Evolutionary conservation across 2,797 vertebrate genomes (phyloP), one percentile per base, ranked within the genome.

Genomic region (Oryzias sinensis): DNA sequence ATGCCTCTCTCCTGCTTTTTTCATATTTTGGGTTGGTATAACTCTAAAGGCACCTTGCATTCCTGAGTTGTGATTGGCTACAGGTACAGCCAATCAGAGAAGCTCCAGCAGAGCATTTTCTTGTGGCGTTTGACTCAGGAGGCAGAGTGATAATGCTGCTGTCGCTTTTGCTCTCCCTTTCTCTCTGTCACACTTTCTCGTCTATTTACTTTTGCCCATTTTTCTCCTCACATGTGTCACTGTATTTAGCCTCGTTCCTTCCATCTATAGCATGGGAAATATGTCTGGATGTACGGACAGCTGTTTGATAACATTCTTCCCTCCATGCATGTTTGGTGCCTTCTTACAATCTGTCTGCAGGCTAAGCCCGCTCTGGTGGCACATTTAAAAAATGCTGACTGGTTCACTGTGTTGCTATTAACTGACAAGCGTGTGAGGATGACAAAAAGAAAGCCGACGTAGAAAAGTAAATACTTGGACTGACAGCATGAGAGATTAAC

Each of bases 1-100:
- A 70, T 72, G 69, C 61, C 71, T 79, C 62, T 56, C 76, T 67
- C 79, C 49, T n/a, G 70, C 53, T 67, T 51, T 71, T 59, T 56
- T 66, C 73, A 77, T 80, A 84, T 88, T 89, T 89, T 89, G 77
- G 89, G 81, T 82, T 89, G 87, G 76, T 86, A 87, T 86, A 90
- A 87, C 83, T n/a, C 83, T 90, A 90, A 89, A 91, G 88, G 90
- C 90, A 90, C 90, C 86, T 89, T 90, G 88, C 82, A 78, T 84
- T 77, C 62, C 71, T 49, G 47, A 17, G 62, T 70, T 15, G 6
- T 45, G 77, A 91, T 91, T 88, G 88, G 90, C 77, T 44, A 53
- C 20, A 44, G 60, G 41, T 59, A 77, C 49, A 9, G 55, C 90
- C 88, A 89, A 90, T 90, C 69, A 73, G 55, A 72, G 51, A 20